Percentiles rank a stretch among this genome's conserved stretches.
phyloP scores from a whole-genome alignment of 1,140 invertebrate species.

The Laupala kohalensis region DNA sequence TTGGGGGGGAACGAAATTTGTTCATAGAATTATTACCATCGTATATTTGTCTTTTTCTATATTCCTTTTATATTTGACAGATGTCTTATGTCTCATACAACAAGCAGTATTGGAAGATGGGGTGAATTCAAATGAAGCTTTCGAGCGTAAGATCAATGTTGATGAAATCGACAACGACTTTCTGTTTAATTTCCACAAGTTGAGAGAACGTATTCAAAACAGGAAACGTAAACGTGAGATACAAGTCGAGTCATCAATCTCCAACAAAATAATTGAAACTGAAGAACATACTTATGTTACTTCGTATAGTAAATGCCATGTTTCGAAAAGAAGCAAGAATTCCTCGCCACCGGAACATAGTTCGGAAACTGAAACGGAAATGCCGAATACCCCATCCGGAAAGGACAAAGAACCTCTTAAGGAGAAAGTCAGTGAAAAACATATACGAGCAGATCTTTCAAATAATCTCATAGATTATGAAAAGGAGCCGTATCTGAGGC shows the following conservation, averaged over 20 bases:
- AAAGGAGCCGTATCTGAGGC: not conserved
- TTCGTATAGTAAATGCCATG: not conserved
- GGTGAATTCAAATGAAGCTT: no score
- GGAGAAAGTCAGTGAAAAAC: not conserved
- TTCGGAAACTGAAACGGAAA: no score
- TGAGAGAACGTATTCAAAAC: not conserved
- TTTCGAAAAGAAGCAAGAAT: not conserved
- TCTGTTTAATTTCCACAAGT: not conserved
- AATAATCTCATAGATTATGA: not conserved
- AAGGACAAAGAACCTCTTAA: not conserved
- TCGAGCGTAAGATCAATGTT: no score
- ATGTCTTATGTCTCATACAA: no score
- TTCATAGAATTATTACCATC: no score
- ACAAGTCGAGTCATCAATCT: no score
- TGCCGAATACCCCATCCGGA: no score
- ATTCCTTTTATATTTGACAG: no score
- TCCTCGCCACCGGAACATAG: no score
- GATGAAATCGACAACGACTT: not conserved
- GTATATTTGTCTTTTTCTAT: no score
- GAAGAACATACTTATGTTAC: not conserved
- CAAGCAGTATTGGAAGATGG: no score
- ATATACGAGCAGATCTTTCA: not conserved
- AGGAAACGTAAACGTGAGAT: not conserved
- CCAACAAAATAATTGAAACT: not conserved
- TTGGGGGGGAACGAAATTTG: no score